These are phyloP conservation scores for Scrobipalpa atriplicella DNA, from an alignment of 2,888 invertebrate genomes.

Conservation along the genomic window DNA sequence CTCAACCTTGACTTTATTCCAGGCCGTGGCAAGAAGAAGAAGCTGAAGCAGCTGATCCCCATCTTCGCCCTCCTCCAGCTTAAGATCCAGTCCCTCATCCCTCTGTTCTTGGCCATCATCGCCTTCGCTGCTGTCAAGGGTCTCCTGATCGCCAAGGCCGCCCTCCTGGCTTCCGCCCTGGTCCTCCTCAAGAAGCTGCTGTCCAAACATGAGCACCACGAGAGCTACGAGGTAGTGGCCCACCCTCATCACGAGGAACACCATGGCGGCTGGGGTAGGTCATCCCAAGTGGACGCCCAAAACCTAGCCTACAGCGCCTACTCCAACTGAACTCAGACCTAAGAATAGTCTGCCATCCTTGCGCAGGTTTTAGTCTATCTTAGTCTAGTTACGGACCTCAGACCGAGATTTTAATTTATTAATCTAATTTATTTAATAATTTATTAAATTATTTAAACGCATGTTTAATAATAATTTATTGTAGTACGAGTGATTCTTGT, in stretches of 20 bases:
- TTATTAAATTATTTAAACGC: constrained; percentile 54
- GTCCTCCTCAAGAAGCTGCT: constrained; percentile 87
- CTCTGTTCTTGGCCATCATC: constrained; percentile 87
- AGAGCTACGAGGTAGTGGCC: constrained; percentile 90
- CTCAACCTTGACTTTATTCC: constrained; percentile 41
- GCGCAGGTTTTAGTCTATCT: constrained; percentile 40
- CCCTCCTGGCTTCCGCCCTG: constrained; percentile 88
- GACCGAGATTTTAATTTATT: constrained; percentile 69
- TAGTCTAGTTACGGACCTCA: constrained; percentile 72
- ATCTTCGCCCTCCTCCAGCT: constrained; percentile 89
- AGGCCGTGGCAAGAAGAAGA: constrained; percentile 92
- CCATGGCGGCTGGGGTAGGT: constrained; percentile 85
- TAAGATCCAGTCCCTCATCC: constrained; percentile 90
- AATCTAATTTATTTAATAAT: constrained; percentile 68
- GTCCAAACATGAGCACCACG: constrained; percentile 84
- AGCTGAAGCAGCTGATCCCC: constrained; percentile 88
- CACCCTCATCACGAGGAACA: constrained; percentile 86
- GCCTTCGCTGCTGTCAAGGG: constrained; percentile 93
- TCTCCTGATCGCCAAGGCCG: constrained; percentile 91
- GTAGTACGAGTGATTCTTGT: constrained; percentile 67
- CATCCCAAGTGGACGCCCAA: constrained; percentile 84
- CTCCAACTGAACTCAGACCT: constrained; percentile 64
- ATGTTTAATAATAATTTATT: constrained; percentile 38
- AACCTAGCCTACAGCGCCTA: constrained; percentile 89
- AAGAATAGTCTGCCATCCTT: constrained; percentile 49